Percentiles rank a stretch among this genome's conserved stretches.
These are phyloP conservation scores for Temnothorax ravouxi DNA, from an alignment of 2,888 invertebrate species.

Conservation along the genomic window DNA sequence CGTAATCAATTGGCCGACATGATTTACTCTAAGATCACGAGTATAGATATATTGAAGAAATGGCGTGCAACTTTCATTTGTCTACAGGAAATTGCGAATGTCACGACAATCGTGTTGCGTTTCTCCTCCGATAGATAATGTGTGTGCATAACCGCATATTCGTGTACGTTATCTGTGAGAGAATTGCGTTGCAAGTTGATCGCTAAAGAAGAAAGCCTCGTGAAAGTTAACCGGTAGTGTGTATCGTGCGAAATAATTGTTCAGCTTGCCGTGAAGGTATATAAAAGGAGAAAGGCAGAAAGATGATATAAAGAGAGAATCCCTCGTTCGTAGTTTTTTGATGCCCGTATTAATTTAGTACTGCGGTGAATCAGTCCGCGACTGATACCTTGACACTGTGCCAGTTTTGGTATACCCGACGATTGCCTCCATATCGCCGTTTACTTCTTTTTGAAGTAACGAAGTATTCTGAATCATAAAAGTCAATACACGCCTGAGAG, in stretches of 20 bases:
- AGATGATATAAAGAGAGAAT: conserved; percentile 48
- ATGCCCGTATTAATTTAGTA: conserved; percentile 11
- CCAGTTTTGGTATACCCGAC: conserved; percentile 78
- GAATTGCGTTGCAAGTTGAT: conserved; percentile 62
- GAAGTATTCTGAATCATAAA: conserved; percentile 25
- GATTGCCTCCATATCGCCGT: conserved; percentile 54
- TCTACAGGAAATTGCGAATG: conserved; percentile 65
- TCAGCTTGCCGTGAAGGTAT: conserved; percentile 4
- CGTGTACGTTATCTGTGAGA: conserved; percentile 38
- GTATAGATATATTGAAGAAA: conserved; percentile 7
- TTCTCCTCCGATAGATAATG: conserved; percentile 81
- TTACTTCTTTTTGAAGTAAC: not conserved
- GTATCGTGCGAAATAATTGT: conserved; percentile 57
- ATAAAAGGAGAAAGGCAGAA: conserved; percentile 60
- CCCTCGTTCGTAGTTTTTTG: conserved; percentile 12
- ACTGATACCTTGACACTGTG: conserved; percentile 83
- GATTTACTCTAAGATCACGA: not conserved
- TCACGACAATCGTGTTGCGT: conserved; percentile 77
- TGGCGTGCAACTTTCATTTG: conserved; percentile 64
- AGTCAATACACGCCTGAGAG: not conserved
- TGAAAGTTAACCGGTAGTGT: conserved; percentile 68
- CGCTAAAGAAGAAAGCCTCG: conserved; percentile 75
- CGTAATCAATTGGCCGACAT: not conserved
- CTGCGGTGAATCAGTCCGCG: conserved; percentile 61
- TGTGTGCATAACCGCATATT: not conserved